Evolutionary conservation across 2,797 vertebrate genomes (phyloP).

Genomic region (Eurystomus glaucurus): DNA sequence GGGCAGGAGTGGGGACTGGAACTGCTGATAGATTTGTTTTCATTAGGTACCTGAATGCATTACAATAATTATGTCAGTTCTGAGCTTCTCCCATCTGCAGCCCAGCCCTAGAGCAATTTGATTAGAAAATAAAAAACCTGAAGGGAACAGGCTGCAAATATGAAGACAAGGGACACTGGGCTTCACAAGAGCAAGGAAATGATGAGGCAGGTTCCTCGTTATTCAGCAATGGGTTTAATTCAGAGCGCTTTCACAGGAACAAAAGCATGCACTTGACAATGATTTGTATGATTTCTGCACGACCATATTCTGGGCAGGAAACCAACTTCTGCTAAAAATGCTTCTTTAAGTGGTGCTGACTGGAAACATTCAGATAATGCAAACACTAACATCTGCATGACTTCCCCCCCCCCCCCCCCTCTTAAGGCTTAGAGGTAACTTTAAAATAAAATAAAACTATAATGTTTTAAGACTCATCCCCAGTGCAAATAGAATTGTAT

Average conservation of each 20-base stretch:
- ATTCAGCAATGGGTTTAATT: conserved; percentile 27
- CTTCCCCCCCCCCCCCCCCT: not conserved
- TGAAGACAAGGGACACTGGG: conserved; percentile 3
- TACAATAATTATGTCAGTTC: not conserved
- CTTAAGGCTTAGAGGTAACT: not conserved
- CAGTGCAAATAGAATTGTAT: not conserved
- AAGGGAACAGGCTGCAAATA: conserved; percentile 17
- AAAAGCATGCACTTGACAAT: conserved; percentile 10
- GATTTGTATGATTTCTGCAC: conserved; percentile 40
- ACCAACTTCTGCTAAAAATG: conserved; percentile 32
- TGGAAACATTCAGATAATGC: not conserved
- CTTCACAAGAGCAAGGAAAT: conserved; percentile 15
- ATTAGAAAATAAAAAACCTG: conserved; percentile 6
- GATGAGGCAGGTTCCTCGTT: conserved; percentile 40
- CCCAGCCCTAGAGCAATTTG: not conserved
- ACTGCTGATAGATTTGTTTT: conserved; percentile 33
- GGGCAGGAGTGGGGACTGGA: not conserved
- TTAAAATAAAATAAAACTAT: not conserved
- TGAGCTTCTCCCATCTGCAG: conserved; percentile 19
- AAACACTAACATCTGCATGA: not conserved
- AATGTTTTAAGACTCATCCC: not conserved
- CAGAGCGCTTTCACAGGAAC: not conserved
- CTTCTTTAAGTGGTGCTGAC: not conserved
- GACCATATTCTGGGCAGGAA: conserved; percentile 14
- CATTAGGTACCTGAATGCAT: not conserved